Conservation (phyloP, 2,797 vertebrate species). For the Notoglanidium macrostoma region DNA sequence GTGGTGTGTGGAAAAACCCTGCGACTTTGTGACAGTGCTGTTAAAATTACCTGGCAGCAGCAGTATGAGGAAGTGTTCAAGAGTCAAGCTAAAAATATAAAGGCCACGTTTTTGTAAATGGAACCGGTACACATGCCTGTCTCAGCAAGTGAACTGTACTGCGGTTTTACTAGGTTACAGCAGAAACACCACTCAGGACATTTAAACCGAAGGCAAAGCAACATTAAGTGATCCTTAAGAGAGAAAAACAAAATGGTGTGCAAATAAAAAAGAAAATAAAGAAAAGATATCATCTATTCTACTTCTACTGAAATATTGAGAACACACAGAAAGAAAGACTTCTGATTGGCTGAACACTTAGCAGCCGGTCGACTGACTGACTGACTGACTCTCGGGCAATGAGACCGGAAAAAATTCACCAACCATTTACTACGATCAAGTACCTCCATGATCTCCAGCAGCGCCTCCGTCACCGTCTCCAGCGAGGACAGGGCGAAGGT, state of each 20-base stretch:
- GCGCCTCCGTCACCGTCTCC: conserved; percentile 94
- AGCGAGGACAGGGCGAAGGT: conserved; percentile 94
- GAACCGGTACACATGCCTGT: neutral
- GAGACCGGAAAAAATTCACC: neutral
- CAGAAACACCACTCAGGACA: neutral
- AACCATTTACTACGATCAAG: neutral
- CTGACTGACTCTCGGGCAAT: neutral
- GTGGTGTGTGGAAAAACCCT: neutral
- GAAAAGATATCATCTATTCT: neutral
- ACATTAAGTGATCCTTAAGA: no score
- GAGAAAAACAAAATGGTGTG: neutral
- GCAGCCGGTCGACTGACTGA: neutral
- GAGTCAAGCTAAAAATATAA: conserved; percentile 1
- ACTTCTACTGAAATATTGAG: neutral
- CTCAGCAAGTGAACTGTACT: neutral
- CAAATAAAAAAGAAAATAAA: neutral
- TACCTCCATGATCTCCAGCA: conserved; percentile 99
- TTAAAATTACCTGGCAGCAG: conserved; percentile 8
- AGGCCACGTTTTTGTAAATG: conserved; percentile 8
- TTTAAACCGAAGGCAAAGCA: neutral
- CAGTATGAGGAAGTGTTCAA: conserved; percentile 19
- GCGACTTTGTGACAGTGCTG: neutral
- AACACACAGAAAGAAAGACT: neutral
- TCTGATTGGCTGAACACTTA: neutral
- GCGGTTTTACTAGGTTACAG: neutral